Evolutionary conservation across 2,888 invertebrate genomes (phyloP), one percentile per base, ranked within the genome.

Genomic region (Tolmerus cingulatus): DNA sequence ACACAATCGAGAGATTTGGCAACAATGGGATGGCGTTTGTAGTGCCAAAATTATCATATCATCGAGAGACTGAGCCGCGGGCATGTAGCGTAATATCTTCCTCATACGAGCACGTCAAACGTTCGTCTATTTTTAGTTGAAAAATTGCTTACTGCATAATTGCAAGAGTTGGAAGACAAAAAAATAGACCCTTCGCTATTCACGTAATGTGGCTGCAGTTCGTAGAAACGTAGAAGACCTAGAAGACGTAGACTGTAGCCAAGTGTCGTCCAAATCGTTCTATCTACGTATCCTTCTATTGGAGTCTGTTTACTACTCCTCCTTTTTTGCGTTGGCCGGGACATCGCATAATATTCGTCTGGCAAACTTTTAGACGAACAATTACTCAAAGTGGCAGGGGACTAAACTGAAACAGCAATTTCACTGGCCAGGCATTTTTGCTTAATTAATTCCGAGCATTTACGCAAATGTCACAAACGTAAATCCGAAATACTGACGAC

Each of bases 1-100:
- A 74, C 30, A 40, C 27, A 40, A 85, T 85, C 43, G 30, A 74
- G 3, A 85, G 30, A 85, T 85, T 85, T 85, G 85, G 85, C 85
- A 74, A 74, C 74, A 85, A 85, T 85, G 74, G 46, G 2, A 23
- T 8, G 23, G 43, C 43, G 27, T 85, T 74, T 23, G 74, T 74
- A 85, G 85, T 85, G 85, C 85, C 85, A 85, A 85, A 85, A 85
- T 85, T 85, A 85, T 85, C 74, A 85, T 74, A 85, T 85, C 74
- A 74, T 76, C 46, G 27, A 34, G 23, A 55, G 30, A 19, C 27
- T n/a, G n/a, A 84, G 23, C 14, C 66, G 66, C 66, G 27, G 74
- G 74, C 85, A 74, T 85, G 46, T 85, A 85, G 40, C 85, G 85
- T 85, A 74, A 85, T 85, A 85, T 85, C 85, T 85, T 85, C 85